phyloP scores from a whole-genome alignment of 2,113 vertebrate species.

The Pelmatolapia mariae region DNA sequence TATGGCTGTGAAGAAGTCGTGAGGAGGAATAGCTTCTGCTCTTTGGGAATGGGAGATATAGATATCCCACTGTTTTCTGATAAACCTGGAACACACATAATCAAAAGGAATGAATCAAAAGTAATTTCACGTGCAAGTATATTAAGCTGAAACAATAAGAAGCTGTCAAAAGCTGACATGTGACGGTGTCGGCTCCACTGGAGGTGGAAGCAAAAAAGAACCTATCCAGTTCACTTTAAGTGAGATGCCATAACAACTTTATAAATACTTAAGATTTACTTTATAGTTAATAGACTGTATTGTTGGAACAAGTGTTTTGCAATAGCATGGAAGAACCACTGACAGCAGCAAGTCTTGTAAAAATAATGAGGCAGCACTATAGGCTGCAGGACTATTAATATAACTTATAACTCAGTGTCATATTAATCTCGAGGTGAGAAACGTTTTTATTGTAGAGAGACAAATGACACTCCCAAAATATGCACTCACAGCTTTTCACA shows the following conservation, averaged over 20 bases:
- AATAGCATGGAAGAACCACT: neutral
- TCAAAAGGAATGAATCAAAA: neutral
- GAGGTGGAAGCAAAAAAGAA: neutral
- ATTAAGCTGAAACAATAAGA: neutral
- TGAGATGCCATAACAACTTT: neutral
- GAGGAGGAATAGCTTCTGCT: slow-evolving; percentile 80
- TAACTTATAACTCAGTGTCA: neutral
- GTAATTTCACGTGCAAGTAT: neutral
- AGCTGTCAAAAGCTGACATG: neutral
- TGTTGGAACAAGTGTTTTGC: neutral
- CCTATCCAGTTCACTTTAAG: neutral
- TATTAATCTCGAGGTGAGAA: neutral
- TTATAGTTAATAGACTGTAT: neutral
- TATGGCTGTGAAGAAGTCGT: slow-evolving; percentile 78
- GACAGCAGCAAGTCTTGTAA: neutral
- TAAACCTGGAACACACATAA: slow-evolving; percentile 70
- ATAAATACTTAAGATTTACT: neutral
- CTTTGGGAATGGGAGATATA: slow-evolving; percentile 70
- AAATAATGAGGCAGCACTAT: neutral
- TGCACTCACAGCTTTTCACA: neutral
- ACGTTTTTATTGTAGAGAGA: neutral
- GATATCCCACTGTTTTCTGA: slow-evolving; percentile 73
- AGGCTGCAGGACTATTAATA: neutral
- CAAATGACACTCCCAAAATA: neutral
- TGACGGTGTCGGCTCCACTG: neutral